These are phyloP conservation scores for Strix aluco DNA, from an alignment of 2,113 vertebrate genomes.

Conservation along the genomic window DNA sequence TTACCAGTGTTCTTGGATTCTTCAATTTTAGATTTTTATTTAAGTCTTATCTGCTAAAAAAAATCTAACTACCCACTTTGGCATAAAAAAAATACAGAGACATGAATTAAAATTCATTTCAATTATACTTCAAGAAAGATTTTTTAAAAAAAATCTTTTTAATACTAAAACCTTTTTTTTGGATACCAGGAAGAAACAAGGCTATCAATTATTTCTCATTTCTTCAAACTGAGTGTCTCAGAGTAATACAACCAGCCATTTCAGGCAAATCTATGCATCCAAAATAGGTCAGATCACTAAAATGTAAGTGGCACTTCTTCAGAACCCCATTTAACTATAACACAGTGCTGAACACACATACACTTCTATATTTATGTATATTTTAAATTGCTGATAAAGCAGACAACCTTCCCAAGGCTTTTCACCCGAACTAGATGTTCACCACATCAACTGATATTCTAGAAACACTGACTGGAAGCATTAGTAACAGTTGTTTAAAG, in stretches of 20 bases:
- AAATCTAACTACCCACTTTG: neutral
- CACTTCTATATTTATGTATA: neutral
- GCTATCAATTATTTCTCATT: neutral
- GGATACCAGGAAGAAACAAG: neutral
- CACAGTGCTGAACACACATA: rapidly evolving
- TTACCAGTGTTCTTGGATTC: neutral
- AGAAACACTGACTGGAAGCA: neutral
- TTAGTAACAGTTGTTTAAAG: neutral
- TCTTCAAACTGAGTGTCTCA: neutral
- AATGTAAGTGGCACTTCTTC: neutral
- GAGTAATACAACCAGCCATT: neutral
- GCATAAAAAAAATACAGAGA: neutral
- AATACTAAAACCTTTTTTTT: neutral
- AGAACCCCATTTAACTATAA: neutral
- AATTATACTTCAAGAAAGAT: neutral
- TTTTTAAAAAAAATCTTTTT: neutral
- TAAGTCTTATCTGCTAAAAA: neutral
- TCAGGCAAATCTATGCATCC: neutral
- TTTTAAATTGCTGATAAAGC: neutral
- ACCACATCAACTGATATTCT: neutral
- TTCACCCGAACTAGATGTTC: neutral
- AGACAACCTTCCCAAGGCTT: neutral
- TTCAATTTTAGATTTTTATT: neutral
- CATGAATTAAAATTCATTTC: neutral
- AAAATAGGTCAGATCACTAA: neutral